Conservation (phyloP, 2,888 invertebrate species). For the Brenthis ino region DNA sequence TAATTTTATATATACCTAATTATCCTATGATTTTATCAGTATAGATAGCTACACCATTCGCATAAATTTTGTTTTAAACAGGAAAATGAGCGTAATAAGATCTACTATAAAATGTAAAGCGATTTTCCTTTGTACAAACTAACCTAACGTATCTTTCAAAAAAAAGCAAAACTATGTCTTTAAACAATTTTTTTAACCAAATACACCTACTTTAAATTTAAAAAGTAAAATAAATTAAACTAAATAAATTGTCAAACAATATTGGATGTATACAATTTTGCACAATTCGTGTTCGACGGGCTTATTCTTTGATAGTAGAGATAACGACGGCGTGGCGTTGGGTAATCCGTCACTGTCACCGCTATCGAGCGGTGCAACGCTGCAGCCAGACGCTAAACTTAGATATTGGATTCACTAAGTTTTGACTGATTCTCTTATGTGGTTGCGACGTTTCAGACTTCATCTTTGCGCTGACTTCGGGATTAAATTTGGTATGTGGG, state of each 20-base stretch:
- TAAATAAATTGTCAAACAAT: conserved; percentile 16
- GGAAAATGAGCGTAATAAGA: too few species aligned
- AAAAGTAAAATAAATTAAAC: not conserved
- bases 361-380: conserved; percentile 75
- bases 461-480: not conserved
- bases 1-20: not conserved
- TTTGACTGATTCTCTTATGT: conserved; percentile 62
- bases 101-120: too few species aligned
- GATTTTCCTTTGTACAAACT: not conserved
- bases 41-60: too few species aligned
- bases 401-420: conserved; percentile 77
- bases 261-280: conserved; percentile 11
- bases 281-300: conserved; percentile 36
- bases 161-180: too few species aligned
- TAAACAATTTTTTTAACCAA: too few species aligned
- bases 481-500: not conserved
- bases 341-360: conserved; percentile 76
- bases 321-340: conserved; percentile 42
- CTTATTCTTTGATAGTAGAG: conserved; percentile 44
- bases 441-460: conserved; percentile 18
- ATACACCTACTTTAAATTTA: not conserved
- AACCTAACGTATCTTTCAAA: not conserved
- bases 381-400: conserved; percentile 66
- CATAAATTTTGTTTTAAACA: too few species aligned
- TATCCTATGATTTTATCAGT: too few species aligned